Conservation (phyloP, 2,113 vertebrate species). For the Collichthys lucidus region DNA sequence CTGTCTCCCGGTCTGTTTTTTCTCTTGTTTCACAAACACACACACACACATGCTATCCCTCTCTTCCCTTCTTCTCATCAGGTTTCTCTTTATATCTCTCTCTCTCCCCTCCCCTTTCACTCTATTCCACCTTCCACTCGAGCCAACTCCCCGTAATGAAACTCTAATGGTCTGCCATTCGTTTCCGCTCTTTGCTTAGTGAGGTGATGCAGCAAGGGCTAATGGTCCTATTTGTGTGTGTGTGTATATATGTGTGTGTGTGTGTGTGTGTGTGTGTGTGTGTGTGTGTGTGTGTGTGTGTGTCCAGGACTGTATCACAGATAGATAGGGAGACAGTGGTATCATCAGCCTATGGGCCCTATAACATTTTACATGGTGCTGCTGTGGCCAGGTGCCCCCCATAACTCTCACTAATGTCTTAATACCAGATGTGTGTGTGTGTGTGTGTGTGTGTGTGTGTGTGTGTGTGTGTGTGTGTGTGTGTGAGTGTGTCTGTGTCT, state of each 20-base stretch:
- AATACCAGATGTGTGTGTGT: constrained; percentile 42
- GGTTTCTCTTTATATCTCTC: constrained; percentile 46
- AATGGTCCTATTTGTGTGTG: constrained; percentile 72
- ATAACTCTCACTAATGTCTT: constrained; percentile 72
- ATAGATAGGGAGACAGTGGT: constrained; percentile 52
- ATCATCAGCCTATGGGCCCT: constrained; percentile 58
- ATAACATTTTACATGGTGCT: constrained; percentile 49
- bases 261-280: constrained; percentile 49
- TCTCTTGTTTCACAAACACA: constrained; percentile 25
- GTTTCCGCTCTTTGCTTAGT: constrained; percentile 79
- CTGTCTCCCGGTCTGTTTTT: constrained; percentile 6
- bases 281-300: constrained; percentile 44
- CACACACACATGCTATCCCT: background rate
- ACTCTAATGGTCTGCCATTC: constrained; percentile 81
- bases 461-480: constrained; percentile 32
- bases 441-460: constrained; percentile 24
- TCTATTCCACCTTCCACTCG: constrained; percentile 65
- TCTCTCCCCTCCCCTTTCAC: constrained; percentile 22
- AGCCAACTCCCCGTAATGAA: constrained; percentile 76
- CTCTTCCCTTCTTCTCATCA: constrained; percentile 45
- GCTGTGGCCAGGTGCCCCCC: constrained; percentile 54
- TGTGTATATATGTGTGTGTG: constrained; percentile 51
- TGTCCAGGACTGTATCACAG: constrained; percentile 49
- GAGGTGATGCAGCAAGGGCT: constrained; percentile 74
- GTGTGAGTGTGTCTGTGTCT: constrained; percentile 28